phyloP scores from a whole-genome alignment of 2,113 vertebrate species.

The Rhizomys pruinosus region DNA sequence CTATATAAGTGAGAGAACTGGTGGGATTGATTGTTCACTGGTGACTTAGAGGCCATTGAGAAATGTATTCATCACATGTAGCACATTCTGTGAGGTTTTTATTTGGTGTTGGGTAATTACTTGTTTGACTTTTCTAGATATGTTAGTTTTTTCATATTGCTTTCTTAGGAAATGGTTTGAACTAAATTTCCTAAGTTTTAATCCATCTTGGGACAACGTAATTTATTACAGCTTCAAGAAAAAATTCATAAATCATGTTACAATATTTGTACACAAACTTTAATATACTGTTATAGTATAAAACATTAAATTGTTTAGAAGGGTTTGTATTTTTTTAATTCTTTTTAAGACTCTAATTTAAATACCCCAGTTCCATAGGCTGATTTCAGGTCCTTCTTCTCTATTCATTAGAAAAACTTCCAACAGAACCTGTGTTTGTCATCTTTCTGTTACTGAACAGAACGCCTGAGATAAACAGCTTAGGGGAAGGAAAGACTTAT shows the following conservation, averaged over 20 bases:
- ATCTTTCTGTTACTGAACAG: background rate
- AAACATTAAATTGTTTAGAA: background rate
- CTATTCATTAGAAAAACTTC: constrained; percentile 26
- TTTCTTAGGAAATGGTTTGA: constrained; percentile 36
- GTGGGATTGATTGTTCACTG: background rate
- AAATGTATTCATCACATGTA: background rate
- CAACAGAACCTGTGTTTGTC: background rate
- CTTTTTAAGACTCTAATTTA: background rate
- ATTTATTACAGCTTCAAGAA: constrained; percentile 29
- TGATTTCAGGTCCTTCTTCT: constrained; percentile 45
- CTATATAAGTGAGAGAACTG: background rate
- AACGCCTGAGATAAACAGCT: background rate
- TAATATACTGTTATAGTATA: background rate
- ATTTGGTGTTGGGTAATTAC: background rate
- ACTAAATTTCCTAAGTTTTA: background rate
- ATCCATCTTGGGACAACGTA: background rate
- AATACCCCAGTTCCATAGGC: background rate
- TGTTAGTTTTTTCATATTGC: background rate
- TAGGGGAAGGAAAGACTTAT: background rate
- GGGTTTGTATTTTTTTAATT: background rate
- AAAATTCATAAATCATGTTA: background rate
- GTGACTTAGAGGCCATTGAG: background rate
- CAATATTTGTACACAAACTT: constrained; percentile 9
- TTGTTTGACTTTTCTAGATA: background rate
- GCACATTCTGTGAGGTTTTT: background rate